Evolutionary conservation across 2,797 vertebrate genomes (phyloP).

Genomic region (Thamnophis elegans): DNA sequence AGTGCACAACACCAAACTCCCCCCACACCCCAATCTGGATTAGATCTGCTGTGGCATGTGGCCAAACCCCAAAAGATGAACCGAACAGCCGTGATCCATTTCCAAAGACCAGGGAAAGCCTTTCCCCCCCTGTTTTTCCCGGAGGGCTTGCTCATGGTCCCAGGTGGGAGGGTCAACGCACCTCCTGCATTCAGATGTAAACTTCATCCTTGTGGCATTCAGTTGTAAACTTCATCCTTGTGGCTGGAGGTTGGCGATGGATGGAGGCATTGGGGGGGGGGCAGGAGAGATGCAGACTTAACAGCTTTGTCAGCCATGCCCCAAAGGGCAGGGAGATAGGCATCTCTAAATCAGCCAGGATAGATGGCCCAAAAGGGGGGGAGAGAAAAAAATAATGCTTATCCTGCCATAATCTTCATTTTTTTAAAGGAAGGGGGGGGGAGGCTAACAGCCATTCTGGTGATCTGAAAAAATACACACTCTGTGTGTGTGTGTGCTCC

Average conservation of each 20-base stretch:
- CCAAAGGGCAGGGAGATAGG: neutral
- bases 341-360: neutral
- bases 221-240: neutral
- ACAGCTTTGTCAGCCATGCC: neutral
- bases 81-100: neutral
- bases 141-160: too few species aligned
- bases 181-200: too few species aligned
- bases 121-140: neutral
- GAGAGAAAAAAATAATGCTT: neutral
- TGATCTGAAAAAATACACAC: conserved; percentile 19
- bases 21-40: neutral
- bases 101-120: too few species aligned
- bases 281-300: neutral
- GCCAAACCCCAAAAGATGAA: neutral
- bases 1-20: neutral
- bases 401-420: neutral
- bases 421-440: too few species aligned
- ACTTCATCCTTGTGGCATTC: neutral
- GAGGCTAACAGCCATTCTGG: conserved; percentile 50
- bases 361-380: neutral
- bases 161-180: too few species aligned
- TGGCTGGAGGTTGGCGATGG: neutral
- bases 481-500: conserved; percentile 38
- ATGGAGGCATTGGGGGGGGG: too few species aligned
- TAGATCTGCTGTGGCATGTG: neutral